Conservation (phyloP, 2,888 invertebrate species). For the Bellardia bayeri region DNA sequence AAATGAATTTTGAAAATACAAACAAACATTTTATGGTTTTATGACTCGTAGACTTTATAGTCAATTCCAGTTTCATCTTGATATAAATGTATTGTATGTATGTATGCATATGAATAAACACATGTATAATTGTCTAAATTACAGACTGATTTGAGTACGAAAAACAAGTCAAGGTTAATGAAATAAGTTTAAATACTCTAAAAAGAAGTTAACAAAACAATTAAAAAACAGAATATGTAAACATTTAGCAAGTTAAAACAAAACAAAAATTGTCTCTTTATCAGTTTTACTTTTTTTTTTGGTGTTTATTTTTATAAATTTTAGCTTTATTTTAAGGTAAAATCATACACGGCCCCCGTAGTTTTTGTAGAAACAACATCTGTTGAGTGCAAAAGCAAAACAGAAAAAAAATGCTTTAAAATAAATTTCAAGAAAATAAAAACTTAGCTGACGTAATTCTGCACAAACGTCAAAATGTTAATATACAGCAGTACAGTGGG, state of each 20-base stretch:
- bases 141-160: slow-evolving; percentile 15
- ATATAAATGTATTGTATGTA: slow-evolving; percentile 36
- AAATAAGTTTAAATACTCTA: slow-evolving; percentile 55
- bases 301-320: slow-evolving; percentile 48
- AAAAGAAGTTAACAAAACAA: slow-evolving; percentile 37
- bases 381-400: slow-evolving; percentile 65
- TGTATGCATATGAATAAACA: slow-evolving; percentile 14
- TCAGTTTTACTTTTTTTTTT: slow-evolving; percentile 34
- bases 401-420: slow-evolving; percentile 23
- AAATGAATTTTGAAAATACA: neutral
- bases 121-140: slow-evolving; percentile 30
- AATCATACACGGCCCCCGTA: slow-evolving; percentile 28
- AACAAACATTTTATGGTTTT: slow-evolving; percentile 44
- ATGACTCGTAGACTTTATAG: slow-evolving; percentile 33
- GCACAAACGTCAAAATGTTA: slow-evolving; percentile 57
- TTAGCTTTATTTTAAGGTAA: slow-evolving; percentile 33
- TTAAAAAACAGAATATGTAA: slow-evolving; percentile 15
- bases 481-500: slow-evolving; percentile 42
- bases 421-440: slow-evolving; percentile 22
- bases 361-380: slow-evolving; percentile 52
- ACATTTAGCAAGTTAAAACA: slow-evolving; percentile 43
- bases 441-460: slow-evolving; percentile 67
- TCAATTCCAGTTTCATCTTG: slow-evolving; percentile 63
- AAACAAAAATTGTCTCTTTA: slow-evolving; percentile 34
- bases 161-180: slow-evolving; percentile 62